phyloP scores from a whole-genome alignment of 2,888 invertebrate species.

The Pherbina coryleti region DNA sequence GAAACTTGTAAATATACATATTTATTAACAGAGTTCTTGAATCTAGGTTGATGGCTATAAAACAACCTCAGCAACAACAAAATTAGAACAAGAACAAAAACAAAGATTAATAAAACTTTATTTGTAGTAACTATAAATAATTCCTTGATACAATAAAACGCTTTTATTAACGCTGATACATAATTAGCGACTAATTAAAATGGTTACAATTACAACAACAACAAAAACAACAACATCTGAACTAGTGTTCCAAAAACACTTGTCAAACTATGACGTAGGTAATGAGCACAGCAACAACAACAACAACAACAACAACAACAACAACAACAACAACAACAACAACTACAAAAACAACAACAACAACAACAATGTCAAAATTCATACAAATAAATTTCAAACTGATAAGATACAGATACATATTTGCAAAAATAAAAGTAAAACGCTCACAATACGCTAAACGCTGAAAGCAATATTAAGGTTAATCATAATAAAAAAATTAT shows the following conservation, averaged over 20 bases:
- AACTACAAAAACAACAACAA: background rate
- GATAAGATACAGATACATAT: conserved; percentile 36
- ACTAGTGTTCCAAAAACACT: conserved; percentile 7
- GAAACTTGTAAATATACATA: background rate
- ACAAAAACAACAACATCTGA: background rate
- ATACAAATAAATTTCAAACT: conserved; percentile 1
- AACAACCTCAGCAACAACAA: background rate
- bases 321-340: conserved; percentile 1
- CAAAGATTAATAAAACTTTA: background rate
- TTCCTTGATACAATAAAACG: background rate
- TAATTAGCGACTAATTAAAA: background rate
- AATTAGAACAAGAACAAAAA: background rate
- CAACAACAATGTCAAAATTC: background rate
- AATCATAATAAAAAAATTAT: conserved; percentile 25
- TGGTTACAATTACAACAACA: background rate
- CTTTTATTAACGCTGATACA: conserved; percentile 9
- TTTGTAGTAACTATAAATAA: background rate
- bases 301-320: too few species aligned
- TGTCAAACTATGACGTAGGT: conserved; percentile 17
- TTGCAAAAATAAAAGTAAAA: background rate
- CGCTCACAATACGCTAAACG: conserved; percentile 9
- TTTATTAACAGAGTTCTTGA: too few species aligned
- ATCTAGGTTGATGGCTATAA: background rate
- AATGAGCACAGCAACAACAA: background rate
- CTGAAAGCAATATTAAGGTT: conserved; percentile 23